phyloP scores from a whole-genome alignment of 1,140 invertebrate species.

The Cotesia glomerata region DNA sequence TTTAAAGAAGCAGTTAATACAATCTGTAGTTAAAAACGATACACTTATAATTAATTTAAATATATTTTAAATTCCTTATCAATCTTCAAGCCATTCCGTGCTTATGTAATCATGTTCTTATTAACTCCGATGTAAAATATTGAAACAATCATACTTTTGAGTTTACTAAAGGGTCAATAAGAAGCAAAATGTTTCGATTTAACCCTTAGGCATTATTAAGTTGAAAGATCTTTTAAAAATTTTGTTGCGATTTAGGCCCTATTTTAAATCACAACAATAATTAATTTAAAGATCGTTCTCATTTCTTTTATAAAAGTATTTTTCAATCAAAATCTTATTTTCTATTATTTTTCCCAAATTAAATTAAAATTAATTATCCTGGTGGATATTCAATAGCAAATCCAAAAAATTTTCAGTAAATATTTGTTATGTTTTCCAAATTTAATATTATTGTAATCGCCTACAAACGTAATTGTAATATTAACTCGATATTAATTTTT shows the following conservation, averaged over 20 bases:
- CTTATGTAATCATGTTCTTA: too few species aligned
- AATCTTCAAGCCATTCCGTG: too few species aligned
- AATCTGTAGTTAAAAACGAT: too few species aligned
- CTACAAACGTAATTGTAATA: too few species aligned
- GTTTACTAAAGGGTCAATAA: too few species aligned
- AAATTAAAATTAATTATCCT: background rate
- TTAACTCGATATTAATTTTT: background rate
- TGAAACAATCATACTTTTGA: conserved; percentile 27
- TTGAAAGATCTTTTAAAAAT: conserved; percentile 18
- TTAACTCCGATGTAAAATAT: conserved; percentile 21
- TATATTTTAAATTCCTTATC: too few species aligned
- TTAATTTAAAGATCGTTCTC: conserved; percentile 38
- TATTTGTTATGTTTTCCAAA: background rate
- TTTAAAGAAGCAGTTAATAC: too few species aligned
- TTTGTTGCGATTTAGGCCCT: conserved; percentile 35
- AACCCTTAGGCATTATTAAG: conserved; percentile 30
- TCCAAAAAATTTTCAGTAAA: too few species aligned
- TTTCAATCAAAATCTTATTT: conserved; percentile 27
- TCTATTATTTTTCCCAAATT: background rate
- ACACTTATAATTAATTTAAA: too few species aligned
- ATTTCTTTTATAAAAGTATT: conserved; percentile 34
- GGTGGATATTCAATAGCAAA: too few species aligned
- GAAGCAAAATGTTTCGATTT: conserved; percentile 30
- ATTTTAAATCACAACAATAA: conserved; percentile 33
- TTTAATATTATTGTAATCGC: background rate